phyloP scores from a whole-genome alignment of 2,113 vertebrate genomes.

The Heterochromis multidens region DNA sequence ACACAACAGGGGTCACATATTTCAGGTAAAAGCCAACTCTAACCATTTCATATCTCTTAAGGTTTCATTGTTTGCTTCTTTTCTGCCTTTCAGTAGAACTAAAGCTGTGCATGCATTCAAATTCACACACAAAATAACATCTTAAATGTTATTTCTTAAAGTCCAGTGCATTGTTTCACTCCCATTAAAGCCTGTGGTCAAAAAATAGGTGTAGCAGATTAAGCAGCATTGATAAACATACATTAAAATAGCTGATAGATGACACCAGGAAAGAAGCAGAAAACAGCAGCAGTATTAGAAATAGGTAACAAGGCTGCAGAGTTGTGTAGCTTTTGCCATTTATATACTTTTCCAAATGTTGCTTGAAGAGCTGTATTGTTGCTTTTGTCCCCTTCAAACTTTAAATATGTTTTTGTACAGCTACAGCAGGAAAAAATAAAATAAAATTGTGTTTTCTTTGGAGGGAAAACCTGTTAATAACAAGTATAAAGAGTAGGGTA shows the following conservation, averaged over 20 bases:
- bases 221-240: not conserved
- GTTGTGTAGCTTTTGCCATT: too few relatives aligned
- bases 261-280: not conserved
- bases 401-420: too few relatives aligned
- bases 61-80: not conserved
- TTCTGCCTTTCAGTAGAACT: not conserved
- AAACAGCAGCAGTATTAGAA: not conserved
- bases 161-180: not conserved
- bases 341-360: too few relatives aligned
- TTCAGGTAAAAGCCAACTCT: not conserved
- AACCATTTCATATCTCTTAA: not conserved
- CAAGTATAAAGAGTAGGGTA: not conserved
- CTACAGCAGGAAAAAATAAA: too few relatives aligned
- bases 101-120: not conserved
- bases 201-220: not conserved
- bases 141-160: not conserved
- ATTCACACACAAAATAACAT: not conserved
- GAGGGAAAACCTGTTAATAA: not conserved
- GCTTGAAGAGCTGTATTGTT: too few relatives aligned
- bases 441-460: too few relatives aligned
- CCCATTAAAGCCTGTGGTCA: not conserved
- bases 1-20: not conserved
- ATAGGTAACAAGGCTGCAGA: not conserved
- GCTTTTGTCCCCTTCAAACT: too few relatives aligned
- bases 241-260: not conserved